Base-by-base conservation (phyloP, 1,140 invertebrate species). In the Ceratina calcarata region DNA sequence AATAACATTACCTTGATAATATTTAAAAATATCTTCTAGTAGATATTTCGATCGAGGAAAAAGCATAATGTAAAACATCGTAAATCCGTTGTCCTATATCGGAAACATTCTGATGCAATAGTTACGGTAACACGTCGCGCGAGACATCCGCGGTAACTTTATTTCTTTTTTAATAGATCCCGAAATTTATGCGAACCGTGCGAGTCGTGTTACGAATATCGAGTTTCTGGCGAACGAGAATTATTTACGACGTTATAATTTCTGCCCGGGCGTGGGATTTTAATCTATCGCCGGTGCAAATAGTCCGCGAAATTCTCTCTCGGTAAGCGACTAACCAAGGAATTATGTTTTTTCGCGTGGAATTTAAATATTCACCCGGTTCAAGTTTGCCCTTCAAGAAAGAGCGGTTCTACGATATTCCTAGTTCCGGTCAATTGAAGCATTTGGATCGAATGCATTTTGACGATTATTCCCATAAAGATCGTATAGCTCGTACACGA, bases 171-270 rank as follows among this genome's bases (percentile, higher is more conserved):
- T 58, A 55, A 78, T 72, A 71, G 69, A 78, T 65, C 4, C 24
- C 15, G 20, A 72, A 57, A 78, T 78, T 65, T 72, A 71, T 51
- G 60, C 15, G 15, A 32, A 32, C 27, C 27, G 7, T 15, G 27
- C 16, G 51, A 64, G 62, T 53, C 20, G 27, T 20, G 76, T 20
- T 27, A 55, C 69, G 49, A 78, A 32, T 72, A 78, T 72, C 68
- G 51, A 53, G 18, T 72, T 78, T 64, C 69, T 22, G 16, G 12
- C 20, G 16, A 20, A 27, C 49, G 12, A 20, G 24, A 49, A 65
- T 78, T 72, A 78, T 65, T 78, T 64, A 55, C 51, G 68, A 24
- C 20, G 68, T 62, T 64, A 32, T 62, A 72, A 78, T 78, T 64
- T 64, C 49, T 37, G 32, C 3, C 24, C 18, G 3, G 57, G 22